Evolutionary conservation across 2,113 vertebrate genomes (phyloP).

Genomic region (Alligator mississippiensis): DNA sequence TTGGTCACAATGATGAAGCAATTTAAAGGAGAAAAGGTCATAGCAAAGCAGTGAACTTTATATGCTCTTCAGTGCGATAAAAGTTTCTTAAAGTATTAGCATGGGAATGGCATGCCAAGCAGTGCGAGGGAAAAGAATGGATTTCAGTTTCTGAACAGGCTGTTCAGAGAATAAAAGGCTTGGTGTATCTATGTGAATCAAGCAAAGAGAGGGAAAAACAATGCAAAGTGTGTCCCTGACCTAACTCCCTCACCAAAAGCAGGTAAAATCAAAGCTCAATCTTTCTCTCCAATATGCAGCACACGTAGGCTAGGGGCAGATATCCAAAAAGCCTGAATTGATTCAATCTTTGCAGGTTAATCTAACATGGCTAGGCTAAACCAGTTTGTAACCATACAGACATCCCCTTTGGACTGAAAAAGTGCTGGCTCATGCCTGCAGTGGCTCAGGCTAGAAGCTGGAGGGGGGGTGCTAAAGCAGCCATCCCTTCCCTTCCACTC

Average conservation of each 20-base stretch:
- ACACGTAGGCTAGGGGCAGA: not conserved
- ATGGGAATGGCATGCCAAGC: constrained; percentile 50
- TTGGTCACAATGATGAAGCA: constrained; percentile 71
- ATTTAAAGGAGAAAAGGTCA: constrained; percentile 77
- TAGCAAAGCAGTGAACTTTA: constrained; percentile 58
- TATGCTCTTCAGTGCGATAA: constrained; percentile 46
- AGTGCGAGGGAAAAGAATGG: constrained; percentile 7
- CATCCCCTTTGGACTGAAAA: no score
- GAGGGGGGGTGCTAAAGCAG: no score
- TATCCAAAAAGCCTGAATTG: no score
- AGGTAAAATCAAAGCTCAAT: not conserved
- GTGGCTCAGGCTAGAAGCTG: no score
- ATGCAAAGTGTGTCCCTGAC: constrained; percentile 16
- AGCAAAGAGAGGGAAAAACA: not conserved
- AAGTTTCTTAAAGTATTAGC: constrained; percentile 50
- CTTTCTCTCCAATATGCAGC: not conserved
- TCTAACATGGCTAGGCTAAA: no score
- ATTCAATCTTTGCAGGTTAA: no score
- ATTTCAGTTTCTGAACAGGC: constrained; percentile 38
- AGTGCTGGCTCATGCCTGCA: no score
- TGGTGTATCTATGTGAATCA: constrained; percentile 5
- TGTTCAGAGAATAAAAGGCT: constrained; percentile 15
- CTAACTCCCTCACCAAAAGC: constrained; percentile 18
- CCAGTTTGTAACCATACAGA: no score
- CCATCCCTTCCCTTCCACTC: no score